Conservation (phyloP, 1,140 invertebrate genomes). For the Micrasema longulum region DNA sequence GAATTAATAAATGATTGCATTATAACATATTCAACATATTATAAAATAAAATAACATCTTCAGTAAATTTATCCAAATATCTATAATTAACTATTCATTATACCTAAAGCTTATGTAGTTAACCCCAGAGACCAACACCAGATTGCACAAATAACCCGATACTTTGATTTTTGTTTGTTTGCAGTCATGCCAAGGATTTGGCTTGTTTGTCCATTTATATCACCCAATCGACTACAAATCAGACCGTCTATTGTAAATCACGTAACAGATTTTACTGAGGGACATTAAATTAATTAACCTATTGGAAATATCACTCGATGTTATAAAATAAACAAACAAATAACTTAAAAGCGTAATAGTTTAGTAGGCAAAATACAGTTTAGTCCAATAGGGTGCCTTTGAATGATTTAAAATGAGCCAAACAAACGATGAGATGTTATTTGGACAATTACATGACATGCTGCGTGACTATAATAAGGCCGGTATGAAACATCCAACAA, state of each 20-base stretch:
- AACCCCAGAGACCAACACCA: constrained; percentile 69
- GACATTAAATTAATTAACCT: constrained; percentile 33
- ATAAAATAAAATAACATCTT: constrained; percentile 53
- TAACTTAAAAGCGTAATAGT: constrained; percentile 37
- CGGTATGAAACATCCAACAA: constrained; percentile 20
- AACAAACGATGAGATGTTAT: constrained; percentile 46
- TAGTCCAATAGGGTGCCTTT: constrained; percentile 6
- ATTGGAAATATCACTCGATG: constrained; percentile 45
- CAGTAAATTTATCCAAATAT: constrained; percentile 47
- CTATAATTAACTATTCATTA: constrained; percentile 53
- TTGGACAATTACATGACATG: constrained; percentile 52
- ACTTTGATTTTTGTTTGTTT: constrained; percentile 69
- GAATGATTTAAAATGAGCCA: constrained; percentile 6
- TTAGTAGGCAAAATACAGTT: constrained; percentile 35
- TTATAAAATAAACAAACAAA: constrained; percentile 28
- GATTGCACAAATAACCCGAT: constrained; percentile 72
- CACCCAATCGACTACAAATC: too few relatives aligned
- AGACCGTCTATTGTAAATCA: too few relatives aligned
- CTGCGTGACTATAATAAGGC: constrained; percentile 48
- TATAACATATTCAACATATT: constrained; percentile 37
- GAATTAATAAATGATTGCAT: constrained; percentile 51
- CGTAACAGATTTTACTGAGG: too few relatives aligned
- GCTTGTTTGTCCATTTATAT: too few relatives aligned
- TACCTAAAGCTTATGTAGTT: constrained; percentile 58
- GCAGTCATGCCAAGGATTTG: constrained; percentile 65